Evolutionary conservation across 2,888 invertebrate genomes (phyloP), one percentile per base, ranked within the genome.

Genomic region (Andricus quercusramuli): DNA sequence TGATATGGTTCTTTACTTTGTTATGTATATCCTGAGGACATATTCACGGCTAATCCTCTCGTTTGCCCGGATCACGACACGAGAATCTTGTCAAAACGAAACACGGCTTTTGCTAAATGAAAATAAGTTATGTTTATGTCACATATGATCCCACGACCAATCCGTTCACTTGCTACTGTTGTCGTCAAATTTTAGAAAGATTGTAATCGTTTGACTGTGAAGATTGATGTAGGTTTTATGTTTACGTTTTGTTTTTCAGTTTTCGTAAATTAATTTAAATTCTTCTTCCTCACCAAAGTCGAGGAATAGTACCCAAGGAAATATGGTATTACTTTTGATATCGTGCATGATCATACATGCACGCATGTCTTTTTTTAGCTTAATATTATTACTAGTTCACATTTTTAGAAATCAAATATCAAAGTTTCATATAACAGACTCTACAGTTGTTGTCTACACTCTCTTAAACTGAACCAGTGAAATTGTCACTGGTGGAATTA

Each of bases 1-100:
- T 77, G 79, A 22, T 41, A 70, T 78, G 81, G 77, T 70, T 66
- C 84, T 84, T 81, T 82, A 80, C 83, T 81, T 85, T 77, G 83
- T 84, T 82, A 78, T 83, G 13, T 83, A 83, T 77, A 81, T 83
- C 82, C 62, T 80, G 80, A 84, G 81, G 84, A 86, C 84, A 83
- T 83, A 80, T 81, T 76, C 77, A 67, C 77, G 82, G 87, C 84
- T 89, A 90, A 90, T 90, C 89, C 86, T 83, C 81, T 86, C 85
- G 85, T 84, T 86, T 82, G 86, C 80, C 83, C 78, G 82, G 84
- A 37, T 37, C 37, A 79, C 84, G 85, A 88, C 88, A 87, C 85
- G 86, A 81, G 87, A 84, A 89, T 87, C 88, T 37, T 85, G 88
- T 88, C 88, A 87, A 87, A 88, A 84, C 85, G 83, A 80, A 51